Percentiles rank a stretch among this genome's conserved stretches.
phyloP scores from a whole-genome alignment of 2,113 vertebrate species.

The Castor canadensis region DNA sequence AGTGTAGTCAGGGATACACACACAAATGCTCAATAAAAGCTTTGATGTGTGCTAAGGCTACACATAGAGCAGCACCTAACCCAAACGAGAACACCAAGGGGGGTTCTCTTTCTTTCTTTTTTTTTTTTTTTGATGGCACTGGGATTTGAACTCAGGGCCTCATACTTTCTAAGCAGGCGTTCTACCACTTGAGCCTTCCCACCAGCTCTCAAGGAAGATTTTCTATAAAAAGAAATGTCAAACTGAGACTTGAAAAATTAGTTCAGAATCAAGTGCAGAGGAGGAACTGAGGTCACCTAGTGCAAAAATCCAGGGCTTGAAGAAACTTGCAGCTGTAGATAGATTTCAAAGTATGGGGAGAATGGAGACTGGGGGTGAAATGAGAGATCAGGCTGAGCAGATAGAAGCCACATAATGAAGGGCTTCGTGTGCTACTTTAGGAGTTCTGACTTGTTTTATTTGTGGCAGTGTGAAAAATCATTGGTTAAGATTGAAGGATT shows the following conservation, averaged over 20 bases:
- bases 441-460: neutral
- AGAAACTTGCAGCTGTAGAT: neutral
- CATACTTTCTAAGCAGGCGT: no score
- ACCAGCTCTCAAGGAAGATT: neutral
- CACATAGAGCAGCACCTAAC: neutral
- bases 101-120: no score
- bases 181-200: no score
- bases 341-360: neutral
- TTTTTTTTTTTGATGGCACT: no score
- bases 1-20: neutral
- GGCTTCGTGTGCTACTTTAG: neutral
- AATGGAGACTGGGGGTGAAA: neutral
- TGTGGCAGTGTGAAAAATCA: neutral
- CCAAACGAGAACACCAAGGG: neutral
- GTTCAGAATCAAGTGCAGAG: neutral
- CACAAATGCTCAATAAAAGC: neutral
- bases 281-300: neutral
- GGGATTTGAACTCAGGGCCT: no score
- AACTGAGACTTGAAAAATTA: neutral
- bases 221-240: neutral
- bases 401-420: neutral
- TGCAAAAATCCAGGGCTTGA: neutral
- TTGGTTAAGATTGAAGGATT: neutral
- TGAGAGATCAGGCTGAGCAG: neutral
- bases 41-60: neutral